Evolutionary conservation across 2,113 vertebrate genomes (phyloP).

Genomic region (Myotis yumanensis): DNA sequence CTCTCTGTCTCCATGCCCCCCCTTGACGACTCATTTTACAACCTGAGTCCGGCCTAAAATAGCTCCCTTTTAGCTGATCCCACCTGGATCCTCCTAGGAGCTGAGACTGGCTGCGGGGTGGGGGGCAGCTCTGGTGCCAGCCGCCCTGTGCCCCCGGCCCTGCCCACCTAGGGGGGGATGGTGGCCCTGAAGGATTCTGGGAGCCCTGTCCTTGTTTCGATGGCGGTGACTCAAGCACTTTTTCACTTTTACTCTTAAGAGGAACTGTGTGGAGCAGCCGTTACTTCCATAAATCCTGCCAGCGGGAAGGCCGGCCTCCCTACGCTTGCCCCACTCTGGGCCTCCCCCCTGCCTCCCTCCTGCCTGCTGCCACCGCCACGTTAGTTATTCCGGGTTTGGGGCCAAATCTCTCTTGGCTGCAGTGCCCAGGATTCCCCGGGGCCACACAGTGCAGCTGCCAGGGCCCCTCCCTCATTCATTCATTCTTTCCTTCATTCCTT

Average conservation of each 20-base stretch:
- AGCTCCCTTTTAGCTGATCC: slow-evolving; percentile 50
- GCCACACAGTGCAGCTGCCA: background rate
- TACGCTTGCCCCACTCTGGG: background rate
- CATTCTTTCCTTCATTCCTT: background rate
- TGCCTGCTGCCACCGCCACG: slow-evolving; percentile 48
- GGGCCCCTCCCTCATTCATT: slow-evolving; percentile 27
- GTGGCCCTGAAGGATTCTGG: slow-evolving; percentile 51
- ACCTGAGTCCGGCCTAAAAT: slow-evolving; percentile 57
- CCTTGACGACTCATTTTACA: slow-evolving; percentile 62
- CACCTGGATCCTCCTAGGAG: slow-evolving; percentile 52
- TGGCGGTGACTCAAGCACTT: slow-evolving; percentile 58
- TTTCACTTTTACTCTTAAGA: slow-evolving; percentile 66
- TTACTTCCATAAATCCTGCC: slow-evolving; percentile 70
- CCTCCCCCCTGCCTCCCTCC: slow-evolving; percentile 24
- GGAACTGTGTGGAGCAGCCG: slow-evolving; percentile 57
- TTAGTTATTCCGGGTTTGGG: slow-evolving; percentile 74
- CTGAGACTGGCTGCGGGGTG: background rate
- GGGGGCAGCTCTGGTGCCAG: background rate
- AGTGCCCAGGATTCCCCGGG: slow-evolving; percentile 54
- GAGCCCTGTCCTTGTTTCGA: background rate
- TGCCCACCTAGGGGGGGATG: background rate
- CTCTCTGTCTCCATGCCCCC: background rate
- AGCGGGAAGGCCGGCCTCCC: background rate
- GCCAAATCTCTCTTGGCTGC: slow-evolving; percentile 72
- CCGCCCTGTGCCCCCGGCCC: background rate